Evolutionary conservation across 2,888 invertebrate species (phyloP).

Genomic region (Strigamia transsilvanica): DNA sequence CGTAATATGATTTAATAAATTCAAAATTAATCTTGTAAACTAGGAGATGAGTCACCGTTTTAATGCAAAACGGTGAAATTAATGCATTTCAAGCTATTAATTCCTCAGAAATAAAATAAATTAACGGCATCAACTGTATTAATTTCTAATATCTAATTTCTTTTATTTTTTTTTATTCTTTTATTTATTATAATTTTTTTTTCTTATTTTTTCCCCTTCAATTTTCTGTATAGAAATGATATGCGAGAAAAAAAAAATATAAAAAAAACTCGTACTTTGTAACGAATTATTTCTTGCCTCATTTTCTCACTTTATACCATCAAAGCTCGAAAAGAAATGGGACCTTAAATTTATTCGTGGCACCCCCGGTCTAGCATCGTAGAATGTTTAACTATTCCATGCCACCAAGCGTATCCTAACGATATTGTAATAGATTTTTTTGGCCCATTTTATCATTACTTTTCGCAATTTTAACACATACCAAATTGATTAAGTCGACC

Average conservation of each 20-base stretch:
- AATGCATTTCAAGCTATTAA: background rate
- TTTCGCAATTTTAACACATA: slow-evolving; percentile 13
- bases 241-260: background rate
- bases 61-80: background rate
- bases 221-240: background rate
- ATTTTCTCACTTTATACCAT: slow-evolving; percentile 1
- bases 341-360: slow-evolving; percentile 27
- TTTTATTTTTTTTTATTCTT: background rate
- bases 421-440: slow-evolving; percentile 48
- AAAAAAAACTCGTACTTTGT: background rate
- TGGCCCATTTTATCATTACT: slow-evolving; percentile 2
- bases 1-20: background rate
- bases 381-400: slow-evolving; percentile 44
- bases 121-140: too few species aligned
- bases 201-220: background rate
- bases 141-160: too few species aligned
- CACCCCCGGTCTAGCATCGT: slow-evolving; percentile 21
- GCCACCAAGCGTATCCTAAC: slow-evolving; percentile 36
- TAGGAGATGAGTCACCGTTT: background rate
- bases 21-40: slow-evolving; percentile 4
- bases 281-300: slow-evolving; percentile 33
- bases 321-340: slow-evolving; percentile 33
- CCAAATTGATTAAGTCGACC: slow-evolving; percentile 41
- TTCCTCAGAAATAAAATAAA: background rate
- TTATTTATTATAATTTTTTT: background rate